Evolutionary conservation across 2,797 vertebrate species (phyloP).

Genomic region (Gila robusta): DNA sequence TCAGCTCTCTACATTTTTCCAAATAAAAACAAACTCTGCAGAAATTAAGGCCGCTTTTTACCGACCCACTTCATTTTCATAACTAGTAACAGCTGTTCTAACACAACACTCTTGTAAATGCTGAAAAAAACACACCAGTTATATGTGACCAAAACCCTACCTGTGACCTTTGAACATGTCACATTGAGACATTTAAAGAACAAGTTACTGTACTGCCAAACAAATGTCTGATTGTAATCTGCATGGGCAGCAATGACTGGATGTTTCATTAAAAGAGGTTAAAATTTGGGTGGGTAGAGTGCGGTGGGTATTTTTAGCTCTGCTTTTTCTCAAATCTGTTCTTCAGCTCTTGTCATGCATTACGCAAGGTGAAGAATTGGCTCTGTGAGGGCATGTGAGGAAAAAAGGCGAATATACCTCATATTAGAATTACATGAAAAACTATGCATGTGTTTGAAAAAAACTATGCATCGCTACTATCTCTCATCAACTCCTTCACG

Average conservation of each 20-base stretch:
- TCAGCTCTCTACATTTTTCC: not conserved
- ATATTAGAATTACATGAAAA: not conserved
- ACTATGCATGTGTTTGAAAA: not conserved
- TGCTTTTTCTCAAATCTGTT: slow-evolving; percentile 19
- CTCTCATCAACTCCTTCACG: not conserved
- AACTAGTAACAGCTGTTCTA: not conserved
- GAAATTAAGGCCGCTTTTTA: slow-evolving; percentile 1
- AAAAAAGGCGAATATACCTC: not conserved
- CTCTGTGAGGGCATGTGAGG: not conserved
- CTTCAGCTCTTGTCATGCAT: not conserved
- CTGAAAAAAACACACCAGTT: not conserved
- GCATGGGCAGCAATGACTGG: slow-evolving; percentile 44
- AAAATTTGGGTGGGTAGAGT: slow-evolving; percentile 36
- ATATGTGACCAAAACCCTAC: slow-evolving; percentile 31
- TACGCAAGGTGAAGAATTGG: slow-evolving; percentile 7
- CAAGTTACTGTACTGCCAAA: not conserved
- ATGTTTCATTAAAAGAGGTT: slow-evolving; percentile 33
- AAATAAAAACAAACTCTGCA: not conserved
- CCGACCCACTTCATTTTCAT: not conserved
- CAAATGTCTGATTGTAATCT: slow-evolving; percentile 44
- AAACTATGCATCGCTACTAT: not conserved
- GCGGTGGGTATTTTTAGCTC: slow-evolving; percentile 50
- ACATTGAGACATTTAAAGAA: slow-evolving; percentile 40
- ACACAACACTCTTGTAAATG: not conserved
- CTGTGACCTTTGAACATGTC: slow-evolving; percentile 35